Evolutionary conservation across 2,797 vertebrate genomes (phyloP).

Genomic region (Peromyscus aztecus): DNA sequence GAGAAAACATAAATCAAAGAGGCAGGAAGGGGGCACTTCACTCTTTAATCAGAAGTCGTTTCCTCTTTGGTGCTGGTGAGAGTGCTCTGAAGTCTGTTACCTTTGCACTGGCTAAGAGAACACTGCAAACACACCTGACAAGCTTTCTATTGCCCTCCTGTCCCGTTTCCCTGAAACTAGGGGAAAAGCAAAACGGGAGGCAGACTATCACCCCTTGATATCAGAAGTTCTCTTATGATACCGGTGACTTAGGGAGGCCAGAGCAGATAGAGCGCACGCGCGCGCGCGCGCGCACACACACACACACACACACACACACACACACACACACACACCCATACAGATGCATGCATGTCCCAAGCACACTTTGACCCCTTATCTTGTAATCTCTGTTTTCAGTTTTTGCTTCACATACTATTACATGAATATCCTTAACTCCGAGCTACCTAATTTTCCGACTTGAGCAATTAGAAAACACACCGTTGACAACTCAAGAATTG

Average conservation of each 20-base stretch:
- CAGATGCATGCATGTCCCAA: not conserved
- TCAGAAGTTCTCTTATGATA: constrained; percentile 10
- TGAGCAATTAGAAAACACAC: constrained; percentile 30
- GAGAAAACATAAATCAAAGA: constrained; percentile 55
- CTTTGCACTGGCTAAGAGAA: constrained; percentile 48
- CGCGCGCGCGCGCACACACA: not conserved
- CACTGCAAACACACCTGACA: not conserved
- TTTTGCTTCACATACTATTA: not conserved
- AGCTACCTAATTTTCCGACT: not conserved
- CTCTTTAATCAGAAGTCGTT: constrained; percentile 44
- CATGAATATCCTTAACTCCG: not conserved
- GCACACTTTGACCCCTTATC: not conserved
- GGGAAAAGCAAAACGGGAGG: constrained; percentile 12
- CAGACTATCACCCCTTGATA: not conserved
- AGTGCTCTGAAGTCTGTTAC: constrained; percentile 9
- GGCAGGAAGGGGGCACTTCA: not conserved
- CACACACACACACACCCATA: not conserved
- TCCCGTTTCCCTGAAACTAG: constrained; percentile 35
- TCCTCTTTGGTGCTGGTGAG: constrained; percentile 38
- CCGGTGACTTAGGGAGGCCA: not conserved
- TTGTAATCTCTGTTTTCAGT: not conserved
- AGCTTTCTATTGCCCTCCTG: not conserved
- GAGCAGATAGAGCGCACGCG: not conserved
- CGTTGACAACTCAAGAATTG: not conserved
- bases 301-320: not conserved